Evolutionary conservation across 2,797 vertebrate species (phyloP).

Genomic region (Scarus forsteni): DNA sequence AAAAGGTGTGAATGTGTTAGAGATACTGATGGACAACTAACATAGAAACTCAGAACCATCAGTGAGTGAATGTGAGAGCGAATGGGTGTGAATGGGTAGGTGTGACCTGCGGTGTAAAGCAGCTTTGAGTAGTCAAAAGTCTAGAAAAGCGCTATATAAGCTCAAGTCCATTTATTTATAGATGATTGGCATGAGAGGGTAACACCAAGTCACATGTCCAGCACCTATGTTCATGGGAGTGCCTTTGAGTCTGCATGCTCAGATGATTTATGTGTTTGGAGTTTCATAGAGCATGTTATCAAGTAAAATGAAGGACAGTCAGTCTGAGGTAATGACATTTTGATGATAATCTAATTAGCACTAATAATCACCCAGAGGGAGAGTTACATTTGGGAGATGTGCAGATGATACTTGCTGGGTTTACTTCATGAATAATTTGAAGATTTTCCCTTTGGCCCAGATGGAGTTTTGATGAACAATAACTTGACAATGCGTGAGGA

Average conservation of each 20-base stretch:
- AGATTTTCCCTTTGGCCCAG: slow-evolving; percentile 45
- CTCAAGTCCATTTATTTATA: no score
- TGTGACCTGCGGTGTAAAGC: no score
- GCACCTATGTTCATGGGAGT: no score
- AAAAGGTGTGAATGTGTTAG: no score
- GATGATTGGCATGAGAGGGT: no score
- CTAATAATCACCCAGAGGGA: slow-evolving; percentile 33
- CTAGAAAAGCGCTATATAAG: no score
- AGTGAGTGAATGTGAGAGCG: no score
- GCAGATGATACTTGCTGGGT: slow-evolving; percentile 38
- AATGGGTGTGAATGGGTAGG: no score
- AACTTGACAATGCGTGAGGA: slow-evolving; percentile 36
- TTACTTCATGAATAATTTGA: slow-evolving; percentile 49
- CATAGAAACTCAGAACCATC: no score
- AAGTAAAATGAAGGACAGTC: slow-evolving; percentile 54
- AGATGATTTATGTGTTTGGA: slow-evolving; percentile 62
- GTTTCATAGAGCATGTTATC: slow-evolving; percentile 43
- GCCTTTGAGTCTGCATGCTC: slow-evolving; percentile 35
- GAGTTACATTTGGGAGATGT: slow-evolving; percentile 33
- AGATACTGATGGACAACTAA: no score
- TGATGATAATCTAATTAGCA: slow-evolving; percentile 65
- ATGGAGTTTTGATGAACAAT: slow-evolving; percentile 52
- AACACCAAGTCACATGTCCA: no score
- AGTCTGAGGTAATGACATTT: slow-evolving; percentile 58
- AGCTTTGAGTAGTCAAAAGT: no score